Conservation (phyloP, 2,888 invertebrate genomes). For the Ectemnius lituratus region DNA sequence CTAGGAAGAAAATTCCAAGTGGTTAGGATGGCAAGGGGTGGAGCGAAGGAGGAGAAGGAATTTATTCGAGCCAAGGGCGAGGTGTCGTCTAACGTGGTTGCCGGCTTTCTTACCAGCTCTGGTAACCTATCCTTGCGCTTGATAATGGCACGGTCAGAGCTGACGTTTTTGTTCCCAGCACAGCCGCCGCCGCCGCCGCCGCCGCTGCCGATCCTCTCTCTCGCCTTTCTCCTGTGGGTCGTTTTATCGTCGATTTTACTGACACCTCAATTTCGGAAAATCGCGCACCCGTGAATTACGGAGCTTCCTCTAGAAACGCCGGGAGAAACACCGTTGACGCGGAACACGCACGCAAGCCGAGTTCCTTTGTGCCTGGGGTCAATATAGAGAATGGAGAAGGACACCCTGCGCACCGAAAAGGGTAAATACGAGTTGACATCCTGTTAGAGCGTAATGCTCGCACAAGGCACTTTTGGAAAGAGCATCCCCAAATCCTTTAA, state of each 20-base stretch:
- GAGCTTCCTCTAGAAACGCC: neutral
- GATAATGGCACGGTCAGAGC: slow-evolving; percentile 16
- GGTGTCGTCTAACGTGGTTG: slow-evolving; percentile 13
- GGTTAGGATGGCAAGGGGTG: neutral
- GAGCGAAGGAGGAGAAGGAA: neutral
- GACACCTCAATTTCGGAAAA: slow-evolving; percentile 38
- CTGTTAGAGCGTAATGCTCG: slow-evolving; percentile 34
- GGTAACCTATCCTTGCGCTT: neutral
- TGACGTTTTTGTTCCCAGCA: slow-evolving; percentile 9
- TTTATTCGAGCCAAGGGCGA: slow-evolving; percentile 5
- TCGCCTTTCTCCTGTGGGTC: slow-evolving; percentile 11
- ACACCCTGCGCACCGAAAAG: slow-evolving; percentile 21
- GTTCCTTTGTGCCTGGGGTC: too few species aligned
- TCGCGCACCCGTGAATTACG: slow-evolving; percentile 8
- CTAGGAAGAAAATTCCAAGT: neutral
- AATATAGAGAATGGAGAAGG: neutral
- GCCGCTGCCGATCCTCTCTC: neutral
- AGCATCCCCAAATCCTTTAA: slow-evolving; percentile 46
- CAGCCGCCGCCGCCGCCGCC: neutral
- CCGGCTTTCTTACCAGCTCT: neutral
- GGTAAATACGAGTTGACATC: slow-evolving; percentile 44
- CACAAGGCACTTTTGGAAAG: slow-evolving; percentile 36
- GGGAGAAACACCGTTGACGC: too few species aligned
- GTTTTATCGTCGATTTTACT: slow-evolving; percentile 16
- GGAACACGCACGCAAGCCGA: too few species aligned